phyloP scores from a whole-genome alignment of 2,888 invertebrate genomes.

The Hirtodrosophila duncani region DNA sequence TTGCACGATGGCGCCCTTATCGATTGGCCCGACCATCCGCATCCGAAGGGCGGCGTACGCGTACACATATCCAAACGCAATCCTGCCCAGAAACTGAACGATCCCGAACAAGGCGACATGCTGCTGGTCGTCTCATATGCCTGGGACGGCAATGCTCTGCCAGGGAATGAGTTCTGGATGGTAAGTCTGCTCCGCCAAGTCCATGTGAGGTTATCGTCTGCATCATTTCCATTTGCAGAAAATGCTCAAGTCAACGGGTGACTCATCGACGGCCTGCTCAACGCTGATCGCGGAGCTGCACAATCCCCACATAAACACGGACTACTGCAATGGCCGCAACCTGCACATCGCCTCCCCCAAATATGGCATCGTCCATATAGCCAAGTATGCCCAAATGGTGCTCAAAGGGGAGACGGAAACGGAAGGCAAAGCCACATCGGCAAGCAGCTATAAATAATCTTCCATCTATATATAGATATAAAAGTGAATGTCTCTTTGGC shows the following conservation, averaged over 20 bases:
- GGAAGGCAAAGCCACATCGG: too few relatives aligned
- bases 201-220: neutral
- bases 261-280: constrained; percentile 81
- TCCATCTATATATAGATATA: too few relatives aligned
- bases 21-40: constrained; percentile 60
- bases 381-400: constrained; percentile 62
- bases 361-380: constrained; percentile 73
- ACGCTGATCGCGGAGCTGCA: constrained; percentile 81
- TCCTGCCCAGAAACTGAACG: constrained; percentile 80
- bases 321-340: constrained; percentile 79
- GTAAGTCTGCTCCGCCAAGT: constrained; percentile 59
- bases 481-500: too few relatives aligned
- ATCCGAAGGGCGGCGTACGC: constrained; percentile 79
- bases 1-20: constrained; percentile 78
- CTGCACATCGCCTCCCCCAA: constrained; percentile 79
- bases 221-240: constrained; percentile 46
- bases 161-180: constrained; percentile 87
- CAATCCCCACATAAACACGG: constrained; percentile 80
- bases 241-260: constrained; percentile 78
- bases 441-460: too few relatives aligned
- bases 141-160: constrained; percentile 86
- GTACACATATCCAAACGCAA: constrained; percentile 80
- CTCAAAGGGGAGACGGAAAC: neutral
- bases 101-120: constrained; percentile 77
- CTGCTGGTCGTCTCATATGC: constrained; percentile 84